Percentiles rank a stretch among this genome's conserved stretches.
Evolutionary conservation across 1,140 invertebrate genomes (phyloP).

Genomic region (Pseudachorutes palmiensis): DNA sequence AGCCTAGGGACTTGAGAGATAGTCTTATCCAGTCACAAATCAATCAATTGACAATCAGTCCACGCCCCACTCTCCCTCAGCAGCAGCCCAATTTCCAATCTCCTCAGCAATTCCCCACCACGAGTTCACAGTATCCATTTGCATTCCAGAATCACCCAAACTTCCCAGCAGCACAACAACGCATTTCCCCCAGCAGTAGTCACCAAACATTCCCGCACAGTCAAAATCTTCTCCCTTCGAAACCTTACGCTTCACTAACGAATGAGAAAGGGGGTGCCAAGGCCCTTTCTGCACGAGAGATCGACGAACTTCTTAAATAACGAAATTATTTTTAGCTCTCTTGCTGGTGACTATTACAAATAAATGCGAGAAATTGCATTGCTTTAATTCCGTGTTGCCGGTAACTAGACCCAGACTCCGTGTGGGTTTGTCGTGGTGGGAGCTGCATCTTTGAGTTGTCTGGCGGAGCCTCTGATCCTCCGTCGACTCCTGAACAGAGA

Average conservation of each 20-base stretch:
- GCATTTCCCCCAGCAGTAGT: too few relatives aligned
- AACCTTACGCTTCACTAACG: too few relatives aligned
- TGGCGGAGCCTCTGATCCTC: slow-evolving; percentile 79
- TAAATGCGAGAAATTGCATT: slow-evolving; percentile 1
- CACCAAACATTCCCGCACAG: too few relatives aligned
- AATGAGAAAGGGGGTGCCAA: background rate
- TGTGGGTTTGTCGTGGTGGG: slow-evolving; percentile 91
- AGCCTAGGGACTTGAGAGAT: background rate
- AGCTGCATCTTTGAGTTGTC: slow-evolving; percentile 83
- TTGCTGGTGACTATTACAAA: too few relatives aligned
- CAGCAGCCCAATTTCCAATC: background rate
- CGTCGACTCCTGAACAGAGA: slow-evolving; percentile 71
- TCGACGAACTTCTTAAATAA: slow-evolving; percentile 12
- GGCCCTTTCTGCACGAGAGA: background rate
- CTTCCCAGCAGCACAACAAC: background rate
- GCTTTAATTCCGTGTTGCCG: background rate
- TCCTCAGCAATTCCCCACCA: background rate
- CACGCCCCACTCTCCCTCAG: background rate
- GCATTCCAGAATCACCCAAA: background rate
- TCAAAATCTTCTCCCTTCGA: too few relatives aligned
- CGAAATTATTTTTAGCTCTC: too few relatives aligned
- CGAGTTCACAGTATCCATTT: background rate
- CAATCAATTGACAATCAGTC: background rate
- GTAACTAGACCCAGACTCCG: slow-evolving; percentile 77
- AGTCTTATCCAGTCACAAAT: background rate